These are phyloP conservation scores for Poeciliopsis retropinna DNA, from an alignment of 2,113 vertebrate species.

Conservation along the genomic window DNA sequence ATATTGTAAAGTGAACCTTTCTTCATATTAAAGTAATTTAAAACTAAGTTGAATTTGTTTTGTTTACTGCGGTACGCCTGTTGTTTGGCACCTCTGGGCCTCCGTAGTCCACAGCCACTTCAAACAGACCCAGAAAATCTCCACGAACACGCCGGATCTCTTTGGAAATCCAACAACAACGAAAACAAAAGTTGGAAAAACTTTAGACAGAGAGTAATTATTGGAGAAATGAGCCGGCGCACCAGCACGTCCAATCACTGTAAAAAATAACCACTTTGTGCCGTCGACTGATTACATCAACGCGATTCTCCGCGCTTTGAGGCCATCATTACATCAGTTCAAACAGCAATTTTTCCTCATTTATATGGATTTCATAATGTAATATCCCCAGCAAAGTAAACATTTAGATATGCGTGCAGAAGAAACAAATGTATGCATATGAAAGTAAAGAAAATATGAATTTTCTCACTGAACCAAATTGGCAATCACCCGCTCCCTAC, in stretches of 20 bases:
- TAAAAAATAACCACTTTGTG: constrained; percentile 67
- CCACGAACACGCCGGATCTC: constrained; percentile 30
- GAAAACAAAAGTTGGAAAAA: constrained; percentile 25
- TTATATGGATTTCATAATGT: constrained; percentile 78
- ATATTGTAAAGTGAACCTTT: not conserved
- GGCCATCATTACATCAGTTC: constrained; percentile 71
- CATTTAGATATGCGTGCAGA: constrained; percentile 60
- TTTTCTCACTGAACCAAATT: constrained; percentile 78
- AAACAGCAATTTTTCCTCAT: constrained; percentile 65
- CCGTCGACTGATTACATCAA: constrained; percentile 72
- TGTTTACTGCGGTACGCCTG: not conserved
- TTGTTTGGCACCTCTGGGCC: not conserved
- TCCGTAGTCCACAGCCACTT: not conserved
- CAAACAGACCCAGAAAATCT: constrained; percentile 8
- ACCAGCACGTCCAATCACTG: constrained; percentile 68
- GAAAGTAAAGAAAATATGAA: constrained; percentile 79
- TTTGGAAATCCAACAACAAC: constrained; percentile 22
- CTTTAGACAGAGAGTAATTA: constrained; percentile 64
- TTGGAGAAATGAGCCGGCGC: constrained; percentile 55
- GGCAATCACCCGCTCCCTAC: constrained; percentile 76
- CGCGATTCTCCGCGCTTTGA: constrained; percentile 63
- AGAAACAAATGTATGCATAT: constrained; percentile 77
- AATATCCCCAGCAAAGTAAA: constrained; percentile 74
- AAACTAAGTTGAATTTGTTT: not conserved
- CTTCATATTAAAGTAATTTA: not conserved